phyloP scores from a whole-genome alignment of 2,888 invertebrate genomes.

The Leptopilina drosophilae region DNA sequence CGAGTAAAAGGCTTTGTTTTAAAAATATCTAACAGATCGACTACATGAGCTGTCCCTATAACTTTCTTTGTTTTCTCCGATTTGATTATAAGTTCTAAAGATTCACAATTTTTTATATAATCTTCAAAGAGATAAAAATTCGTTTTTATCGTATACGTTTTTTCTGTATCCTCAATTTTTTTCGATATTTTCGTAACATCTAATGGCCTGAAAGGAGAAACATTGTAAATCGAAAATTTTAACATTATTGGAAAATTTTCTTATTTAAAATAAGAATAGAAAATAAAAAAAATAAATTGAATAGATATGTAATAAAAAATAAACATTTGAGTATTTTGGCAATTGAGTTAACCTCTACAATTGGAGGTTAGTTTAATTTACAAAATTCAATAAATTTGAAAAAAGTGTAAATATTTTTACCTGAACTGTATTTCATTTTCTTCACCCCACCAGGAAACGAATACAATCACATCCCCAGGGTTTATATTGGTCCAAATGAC shows the following conservation, averaged over 20 bases:
- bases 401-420: slow-evolving; percentile 55
- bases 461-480: slow-evolving; percentile 68
- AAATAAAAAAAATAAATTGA: too few relatives aligned
- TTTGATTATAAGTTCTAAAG: slow-evolving; percentile 68
- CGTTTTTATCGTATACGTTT: slow-evolving; percentile 71
- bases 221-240: too few relatives aligned
- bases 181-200: slow-evolving; percentile 60
- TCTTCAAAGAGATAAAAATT: slow-evolving; percentile 70
- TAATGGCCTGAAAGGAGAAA: slow-evolving; percentile 64
- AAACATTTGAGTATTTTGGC: not conserved
- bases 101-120: slow-evolving; percentile 73
- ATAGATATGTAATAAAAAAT: too few relatives aligned
- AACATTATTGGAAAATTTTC: too few relatives aligned
- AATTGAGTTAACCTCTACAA: slow-evolving; percentile 11
- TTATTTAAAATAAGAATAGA: too few relatives aligned
- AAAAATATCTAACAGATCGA: slow-evolving; percentile 66
- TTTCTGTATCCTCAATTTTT: slow-evolving; percentile 59
- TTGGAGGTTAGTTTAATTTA: not conserved
- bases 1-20: slow-evolving; percentile 63
- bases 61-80: slow-evolving; percentile 63
- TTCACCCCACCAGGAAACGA: slow-evolving; percentile 75
- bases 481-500: slow-evolving; percentile 69
- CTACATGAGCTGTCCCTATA: slow-evolving; percentile 67
- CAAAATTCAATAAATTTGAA: not conserved
- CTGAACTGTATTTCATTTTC: slow-evolving; percentile 69